Base-by-base conservation (phyloP, 2,888 invertebrate species). In the Glaucopsyche alexis region DNA sequence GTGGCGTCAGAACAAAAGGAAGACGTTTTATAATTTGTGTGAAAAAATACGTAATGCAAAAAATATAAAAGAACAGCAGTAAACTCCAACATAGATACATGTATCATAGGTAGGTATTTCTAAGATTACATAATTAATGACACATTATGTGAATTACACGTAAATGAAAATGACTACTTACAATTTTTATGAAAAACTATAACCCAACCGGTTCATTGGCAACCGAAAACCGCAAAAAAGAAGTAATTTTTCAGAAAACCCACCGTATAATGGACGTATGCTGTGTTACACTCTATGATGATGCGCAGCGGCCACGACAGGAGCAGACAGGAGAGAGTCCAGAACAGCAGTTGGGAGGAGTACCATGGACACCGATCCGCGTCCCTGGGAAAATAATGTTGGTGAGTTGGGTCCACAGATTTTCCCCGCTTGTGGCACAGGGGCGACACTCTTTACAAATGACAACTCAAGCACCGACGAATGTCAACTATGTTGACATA, bases 221-320 rank as follows among this genome's bases (percentile, higher is more conserved):
- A n/a, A n/a, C n/a, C n/a, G n/a, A n/a, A n/a, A n/a, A n/a, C n/a
- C n/a, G n/a, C n/a, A n/a, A n/a, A n/a, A n/a, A n/a, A n/a, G n/a
- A n/a, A n/a, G n/a, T n/a, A n/a, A 7, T 3, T 60, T 60, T 60
- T 60, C 7, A 38, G 60, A 1, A n/a, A 71, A 82, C 87, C 85
- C 82, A 96, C 96, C 90, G 96, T 96, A 84, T 96, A 97, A 86
- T 96, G 96, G 55, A 96, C 95, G 83, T 96, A 95, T 71, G 96
- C 96, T 7, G 97, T 97, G 83, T 96, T 96, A 88, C 95, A 96
- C 83, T 97, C 96, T 78, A 96, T 95, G 71, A 96, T 90, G 78
- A 97, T 94, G 73, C 97, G 89, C 72, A 97, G 93, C 42, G 97
- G 97, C 97, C 97, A 97, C n/a, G 96, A 96, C 38, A 97, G 93